phyloP scores from a whole-genome alignment of 2,797 vertebrate species.

The Cichlasoma orientale region DNA sequence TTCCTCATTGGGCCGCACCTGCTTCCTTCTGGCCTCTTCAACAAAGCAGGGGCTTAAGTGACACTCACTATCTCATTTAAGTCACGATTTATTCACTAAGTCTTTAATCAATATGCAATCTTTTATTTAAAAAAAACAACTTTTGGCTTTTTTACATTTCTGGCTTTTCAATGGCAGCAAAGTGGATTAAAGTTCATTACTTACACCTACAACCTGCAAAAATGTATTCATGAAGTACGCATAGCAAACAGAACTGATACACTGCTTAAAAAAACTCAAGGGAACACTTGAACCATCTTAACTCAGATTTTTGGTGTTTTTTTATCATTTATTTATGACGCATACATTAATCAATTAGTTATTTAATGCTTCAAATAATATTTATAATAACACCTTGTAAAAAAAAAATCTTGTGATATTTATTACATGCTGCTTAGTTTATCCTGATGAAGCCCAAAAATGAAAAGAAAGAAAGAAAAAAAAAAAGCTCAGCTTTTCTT shows the following conservation, averaged over 20 bases:
- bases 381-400: background rate
- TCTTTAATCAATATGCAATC: background rate
- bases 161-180: background rate
- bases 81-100: background rate
- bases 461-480: accelerated
- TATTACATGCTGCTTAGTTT: background rate
- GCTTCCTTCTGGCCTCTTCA: background rate
- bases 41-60: background rate
- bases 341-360: background rate
- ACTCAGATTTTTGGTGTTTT: background rate
- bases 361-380: background rate
- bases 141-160: background rate
- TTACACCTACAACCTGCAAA: background rate
- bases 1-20: background rate
- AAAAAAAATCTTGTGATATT: background rate
- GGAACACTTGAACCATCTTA: background rate
- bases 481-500: background rate
- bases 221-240: too few species aligned
- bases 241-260: background rate
- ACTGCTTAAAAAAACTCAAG: background rate
- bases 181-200: background rate
- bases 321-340: background rate
- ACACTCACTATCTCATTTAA: background rate
- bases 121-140: too few species aligned
- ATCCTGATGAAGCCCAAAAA: background rate